phyloP scores from a whole-genome alignment of 2,888 invertebrate genomes.

The Catocala nupta region DNA sequence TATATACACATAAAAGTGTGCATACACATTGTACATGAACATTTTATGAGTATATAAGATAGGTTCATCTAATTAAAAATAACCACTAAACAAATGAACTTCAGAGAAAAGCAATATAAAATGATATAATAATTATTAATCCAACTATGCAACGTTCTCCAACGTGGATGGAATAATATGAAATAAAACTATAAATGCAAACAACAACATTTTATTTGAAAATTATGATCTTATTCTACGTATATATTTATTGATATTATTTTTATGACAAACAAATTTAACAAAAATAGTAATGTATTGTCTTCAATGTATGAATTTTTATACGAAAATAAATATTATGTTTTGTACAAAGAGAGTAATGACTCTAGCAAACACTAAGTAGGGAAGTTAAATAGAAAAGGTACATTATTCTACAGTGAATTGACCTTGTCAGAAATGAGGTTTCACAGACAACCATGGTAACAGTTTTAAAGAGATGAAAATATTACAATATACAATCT shows the following conservation, averaged over 20 bases:
- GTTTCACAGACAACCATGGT: constrained; percentile 30
- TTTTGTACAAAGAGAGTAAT: neutral
- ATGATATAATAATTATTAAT: no score
- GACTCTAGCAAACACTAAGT: constrained; percentile 13
- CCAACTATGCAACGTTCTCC: no score
- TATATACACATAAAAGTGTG: no score
- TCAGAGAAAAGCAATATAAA: no score
- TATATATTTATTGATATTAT: constrained; percentile 17
- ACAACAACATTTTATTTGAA: constrained; percentile 54
- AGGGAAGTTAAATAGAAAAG: no score
- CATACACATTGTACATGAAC: no score
- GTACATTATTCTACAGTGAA: constrained; percentile 26
- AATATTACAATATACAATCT: neutral
- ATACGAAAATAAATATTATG: constrained; percentile 20
- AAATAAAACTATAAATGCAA: constrained; percentile 41
- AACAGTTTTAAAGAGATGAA: constrained; percentile 7
- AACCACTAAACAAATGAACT: no score
- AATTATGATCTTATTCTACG: constrained; percentile 32
- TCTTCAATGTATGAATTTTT: constrained; percentile 21
- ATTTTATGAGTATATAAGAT: no score
- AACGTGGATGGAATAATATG: neutral
- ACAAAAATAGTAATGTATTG: constrained; percentile 39
- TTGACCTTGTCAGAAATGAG: constrained; percentile 34
- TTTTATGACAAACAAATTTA: constrained; percentile 9
- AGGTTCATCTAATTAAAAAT: no score